Evolutionary conservation across 2,797 vertebrate species (phyloP).

Genomic region (Holocentrus rufus): DNA sequence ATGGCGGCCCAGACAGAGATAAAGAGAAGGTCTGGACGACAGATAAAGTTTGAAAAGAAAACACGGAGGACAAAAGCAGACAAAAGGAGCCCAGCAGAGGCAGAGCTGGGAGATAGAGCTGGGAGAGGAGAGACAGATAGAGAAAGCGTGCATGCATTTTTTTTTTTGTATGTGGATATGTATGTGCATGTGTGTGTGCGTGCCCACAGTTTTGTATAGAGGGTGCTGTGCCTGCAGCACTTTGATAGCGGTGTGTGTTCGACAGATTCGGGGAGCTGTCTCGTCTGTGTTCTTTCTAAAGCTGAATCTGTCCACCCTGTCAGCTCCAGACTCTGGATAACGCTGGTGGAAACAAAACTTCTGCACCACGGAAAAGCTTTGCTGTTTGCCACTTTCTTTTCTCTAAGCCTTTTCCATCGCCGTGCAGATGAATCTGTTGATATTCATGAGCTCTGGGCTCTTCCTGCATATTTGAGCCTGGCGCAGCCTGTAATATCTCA

Average conservation of each 20-base stretch:
- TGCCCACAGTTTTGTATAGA: slow-evolving; percentile 1
- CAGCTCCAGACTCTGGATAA: slow-evolving; percentile 12
- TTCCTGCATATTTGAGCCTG: too few relatives aligned
- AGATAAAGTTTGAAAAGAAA: slow-evolving; percentile 50
- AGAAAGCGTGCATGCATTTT: neutral
- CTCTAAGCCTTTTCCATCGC: too few relatives aligned
- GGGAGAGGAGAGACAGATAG: slow-evolving; percentile 15
- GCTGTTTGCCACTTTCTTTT: neutral
- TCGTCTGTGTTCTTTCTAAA: neutral
- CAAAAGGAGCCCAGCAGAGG: slow-evolving; percentile 29
- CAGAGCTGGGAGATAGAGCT: slow-evolving; percentile 47
- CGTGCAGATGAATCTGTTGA: too few relatives aligned
- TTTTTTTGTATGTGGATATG: neutral
- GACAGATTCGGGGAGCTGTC: slow-evolving; percentile 16
- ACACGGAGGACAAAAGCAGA: slow-evolving; percentile 39
- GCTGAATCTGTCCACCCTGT: slow-evolving; percentile 32
- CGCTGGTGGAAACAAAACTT: slow-evolving; percentile 1
- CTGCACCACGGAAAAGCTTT: slow-evolving; percentile 5
- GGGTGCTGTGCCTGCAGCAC: slow-evolving; percentile 37
- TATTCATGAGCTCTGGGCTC: too few relatives aligned
- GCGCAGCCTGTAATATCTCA: too few relatives aligned
- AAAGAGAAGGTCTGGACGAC: slow-evolving; percentile 36
- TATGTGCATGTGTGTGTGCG: neutral
- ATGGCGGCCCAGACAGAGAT: slow-evolving; percentile 31
- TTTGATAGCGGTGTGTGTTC: slow-evolving; percentile 51